Evolutionary conservation across 2,888 invertebrate species (phyloP).

Genomic region (Sylvicola cinctus): DNA sequence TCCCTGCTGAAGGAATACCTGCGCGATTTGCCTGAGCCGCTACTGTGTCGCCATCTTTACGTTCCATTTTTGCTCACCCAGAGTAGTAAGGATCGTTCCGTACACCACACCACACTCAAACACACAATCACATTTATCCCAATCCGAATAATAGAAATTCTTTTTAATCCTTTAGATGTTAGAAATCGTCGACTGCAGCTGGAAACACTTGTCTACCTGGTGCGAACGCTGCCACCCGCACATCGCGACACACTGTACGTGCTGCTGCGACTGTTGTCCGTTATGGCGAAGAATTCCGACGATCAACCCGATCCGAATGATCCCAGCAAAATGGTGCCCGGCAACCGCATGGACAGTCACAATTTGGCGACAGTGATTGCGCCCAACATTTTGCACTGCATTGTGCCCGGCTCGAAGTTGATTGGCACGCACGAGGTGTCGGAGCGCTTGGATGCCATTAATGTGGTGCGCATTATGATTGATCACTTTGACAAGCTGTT

Average conservation of each 20-base stretch:
- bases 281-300: constrained; percentile 46
- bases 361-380: constrained; percentile 88
- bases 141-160: neutral
- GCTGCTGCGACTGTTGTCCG: constrained; percentile 50
- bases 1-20: constrained; percentile 85
- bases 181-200: constrained; percentile 64
- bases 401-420: constrained; percentile 14
- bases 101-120: neutral
- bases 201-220: constrained; percentile 63
- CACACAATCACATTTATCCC: neutral
- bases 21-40: constrained; percentile 77
- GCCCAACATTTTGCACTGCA: constrained; percentile 68
- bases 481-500: constrained; percentile 52
- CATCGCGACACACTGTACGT: constrained; percentile 70
- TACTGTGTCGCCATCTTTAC: constrained; percentile 76
- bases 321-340: constrained; percentile 20
- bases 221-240: constrained; percentile 66
- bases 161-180: constrained; percentile 37
- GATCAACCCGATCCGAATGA: constrained; percentile 35
- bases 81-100: constrained; percentile 30
- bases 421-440: constrained; percentile 14
- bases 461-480: constrained; percentile 61
- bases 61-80: constrained; percentile 78
- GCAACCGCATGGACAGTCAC: constrained; percentile 86
- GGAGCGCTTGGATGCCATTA: constrained; percentile 74